Base-by-base conservation (phyloP, 2,888 invertebrate genomes). In the Pyralis farinalis region DNA sequence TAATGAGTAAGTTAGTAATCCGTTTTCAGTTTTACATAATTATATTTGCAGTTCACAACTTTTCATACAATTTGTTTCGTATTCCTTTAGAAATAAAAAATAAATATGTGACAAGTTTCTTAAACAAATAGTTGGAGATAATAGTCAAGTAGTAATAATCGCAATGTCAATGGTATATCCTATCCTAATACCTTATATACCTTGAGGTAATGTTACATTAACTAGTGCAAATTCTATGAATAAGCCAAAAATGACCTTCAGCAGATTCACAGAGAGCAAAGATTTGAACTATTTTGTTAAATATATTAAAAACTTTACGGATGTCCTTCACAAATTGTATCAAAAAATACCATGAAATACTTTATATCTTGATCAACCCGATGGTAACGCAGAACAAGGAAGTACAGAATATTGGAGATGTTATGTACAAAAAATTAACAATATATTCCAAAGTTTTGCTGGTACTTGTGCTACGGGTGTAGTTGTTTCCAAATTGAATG, bases 401-500 rank as follows among this genome's bases (percentile, higher is more conserved):
- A 73, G 59, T 35, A 55, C 46, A 9, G 64, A 67, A 1, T 79
- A 74, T 45, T 77, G 72, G 55, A 38, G 43, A 11, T 69, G 66
- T 27, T 63, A 60, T 29, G 43, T 46, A 0, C 31, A 43, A 1
- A 43, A 38, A 11, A 47, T 59, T 93, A 92, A 63, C 0, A 88
- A 91, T 30, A 93, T 93, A 0, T 91, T 93, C 40, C 94, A 93
- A 58, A 94, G 94, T 69, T 93, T 92, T 0, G 81, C 90, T 0
- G 92, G 94, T 0, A 94, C 94, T 0, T 91, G 92, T 39, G 93
- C 93, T 62, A 94, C 95, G 94, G 94, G 92, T 0, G 94, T 94
- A 1, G 92, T 94, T 0, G 92, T 93, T 65, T 85, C 90, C 0
- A 62, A 91, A 16, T 69, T 94, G 7, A 40, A 37, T 1, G 63